phyloP scores from a whole-genome alignment of 2,797 vertebrate genomes.

The Syngnathus acus region DNA sequence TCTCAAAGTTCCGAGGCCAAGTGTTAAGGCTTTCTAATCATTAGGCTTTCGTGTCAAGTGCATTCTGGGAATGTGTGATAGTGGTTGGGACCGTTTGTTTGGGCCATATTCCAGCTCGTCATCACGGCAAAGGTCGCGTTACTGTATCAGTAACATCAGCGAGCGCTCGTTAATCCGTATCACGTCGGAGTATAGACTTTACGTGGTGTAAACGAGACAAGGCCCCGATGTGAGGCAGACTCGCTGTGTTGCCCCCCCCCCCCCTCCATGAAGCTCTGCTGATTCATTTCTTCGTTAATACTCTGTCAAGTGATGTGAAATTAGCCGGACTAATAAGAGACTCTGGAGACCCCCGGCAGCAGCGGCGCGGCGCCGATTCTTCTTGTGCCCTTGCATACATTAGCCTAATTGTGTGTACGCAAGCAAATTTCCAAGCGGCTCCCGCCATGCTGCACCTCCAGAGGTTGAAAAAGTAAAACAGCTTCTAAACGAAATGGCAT shows the following conservation, averaged over 20 bases:
- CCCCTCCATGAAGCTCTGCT: conserved; percentile 34
- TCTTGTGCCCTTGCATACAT: conserved; percentile 26
- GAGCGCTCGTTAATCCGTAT: background rate
- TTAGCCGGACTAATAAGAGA: conserved; percentile 52
- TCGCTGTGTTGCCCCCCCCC: background rate
- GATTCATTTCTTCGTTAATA: conserved; percentile 51
- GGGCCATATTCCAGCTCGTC: background rate
- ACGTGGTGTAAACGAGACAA: background rate
- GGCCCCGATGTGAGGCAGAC: background rate
- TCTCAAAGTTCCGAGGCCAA: no score
- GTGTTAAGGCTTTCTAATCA: background rate
- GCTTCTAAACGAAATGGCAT: conserved; percentile 17
- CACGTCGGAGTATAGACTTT: background rate
- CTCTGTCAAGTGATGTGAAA: conserved; percentile 56
- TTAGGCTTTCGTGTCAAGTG: conserved; percentile 1
- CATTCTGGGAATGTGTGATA: conserved; percentile 38
- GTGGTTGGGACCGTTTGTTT: conserved; percentile 18
- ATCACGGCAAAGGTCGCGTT: conserved; percentile 4
- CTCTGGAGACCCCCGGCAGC: conserved; percentile 36
- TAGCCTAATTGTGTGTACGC: conserved; percentile 4
- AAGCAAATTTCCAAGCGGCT: background rate
- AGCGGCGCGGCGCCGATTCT: conserved; percentile 30
- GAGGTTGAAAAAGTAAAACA: conserved; percentile 7
- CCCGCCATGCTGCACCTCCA: conserved; percentile 3
- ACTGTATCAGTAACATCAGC: conserved; percentile 37